Evolutionary conservation across 2,797 vertebrate species (phyloP).

Genomic region (Siniperca scherzeri): DNA sequence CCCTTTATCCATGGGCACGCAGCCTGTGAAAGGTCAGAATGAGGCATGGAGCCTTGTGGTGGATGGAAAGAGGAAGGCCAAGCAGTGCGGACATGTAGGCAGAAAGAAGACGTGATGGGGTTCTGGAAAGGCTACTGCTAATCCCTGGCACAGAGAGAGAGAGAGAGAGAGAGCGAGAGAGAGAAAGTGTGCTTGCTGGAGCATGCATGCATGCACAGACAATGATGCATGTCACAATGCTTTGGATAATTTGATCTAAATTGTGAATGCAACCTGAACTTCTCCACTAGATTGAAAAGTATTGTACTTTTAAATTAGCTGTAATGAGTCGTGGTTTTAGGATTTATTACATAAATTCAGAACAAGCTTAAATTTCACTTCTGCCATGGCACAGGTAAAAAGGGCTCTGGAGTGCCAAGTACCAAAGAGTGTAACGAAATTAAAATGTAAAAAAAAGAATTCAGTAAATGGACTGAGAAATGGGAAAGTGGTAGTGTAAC

Average conservation of each 20-base stretch:
- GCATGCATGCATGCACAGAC: constrained; percentile 2
- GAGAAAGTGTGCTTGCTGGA: background rate
- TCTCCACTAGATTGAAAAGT: background rate
- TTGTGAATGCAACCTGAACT: constrained; percentile 16
- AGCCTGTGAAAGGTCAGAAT: constrained; percentile 41
- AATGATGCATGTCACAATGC: constrained; percentile 1
- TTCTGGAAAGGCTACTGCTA: constrained; percentile 48
- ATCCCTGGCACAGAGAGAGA: constrained; percentile 48
- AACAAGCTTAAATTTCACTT: constrained; percentile 18
- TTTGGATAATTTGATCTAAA: constrained; percentile 28
- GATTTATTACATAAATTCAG: constrained; percentile 17
- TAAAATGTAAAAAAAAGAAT: background rate
- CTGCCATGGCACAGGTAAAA: constrained; percentile 18
- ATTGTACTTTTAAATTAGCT: constrained; percentile 26
- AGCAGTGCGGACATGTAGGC: constrained; percentile 34
- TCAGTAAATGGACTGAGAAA: constrained; percentile 36
- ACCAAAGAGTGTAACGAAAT: constrained; percentile 17
- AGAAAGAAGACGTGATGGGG: constrained; percentile 46
- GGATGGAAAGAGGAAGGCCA: constrained; percentile 31
- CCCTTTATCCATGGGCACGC: constrained; percentile 56
- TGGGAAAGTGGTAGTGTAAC: constrained; percentile 19
- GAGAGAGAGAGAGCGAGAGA: constrained; percentile 2
- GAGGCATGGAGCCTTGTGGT: constrained; percentile 39
- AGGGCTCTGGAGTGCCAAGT: background rate
- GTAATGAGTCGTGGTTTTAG: constrained; percentile 12